Evolutionary conservation across 2,888 invertebrate species (phyloP).

Genomic region (Hydraecia micacea): DNA sequence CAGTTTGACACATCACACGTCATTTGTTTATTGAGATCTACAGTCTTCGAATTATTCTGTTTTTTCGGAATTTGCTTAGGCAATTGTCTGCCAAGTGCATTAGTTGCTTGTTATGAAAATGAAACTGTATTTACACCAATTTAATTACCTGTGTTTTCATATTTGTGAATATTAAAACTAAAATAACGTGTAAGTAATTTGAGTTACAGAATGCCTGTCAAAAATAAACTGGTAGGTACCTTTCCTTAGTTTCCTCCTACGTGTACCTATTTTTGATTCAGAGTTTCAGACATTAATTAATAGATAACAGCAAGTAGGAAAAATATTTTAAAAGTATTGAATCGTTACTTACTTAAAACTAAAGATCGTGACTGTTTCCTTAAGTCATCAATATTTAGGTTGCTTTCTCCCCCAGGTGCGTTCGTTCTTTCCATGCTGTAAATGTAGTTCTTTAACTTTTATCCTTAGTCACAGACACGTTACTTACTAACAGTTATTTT

Average conservation of each 20-base stretch:
- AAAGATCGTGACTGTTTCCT: not conserved
- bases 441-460: not conserved
- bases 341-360: not conserved
- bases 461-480: not conserved
- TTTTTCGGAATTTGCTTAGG: slow-evolving; percentile 10
- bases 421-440: not conserved
- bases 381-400: not conserved
- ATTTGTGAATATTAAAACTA: slow-evolving; percentile 24
- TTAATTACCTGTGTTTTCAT: slow-evolving; percentile 1
- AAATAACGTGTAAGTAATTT: slow-evolving; percentile 4
- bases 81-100: slow-evolving; percentile 32
- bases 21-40: slow-evolving; percentile 18
- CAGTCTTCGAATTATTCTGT: slow-evolving; percentile 21
- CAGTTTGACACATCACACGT: slow-evolving; percentile 31
- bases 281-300: not conserved
- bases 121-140: slow-evolving; percentile 23
- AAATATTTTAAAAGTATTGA: not conserved
- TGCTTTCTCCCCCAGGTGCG: not conserved
- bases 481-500: not conserved
- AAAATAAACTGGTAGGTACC: not conserved
- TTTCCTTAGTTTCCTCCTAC: not conserved
- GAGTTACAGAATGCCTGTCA: not conserved
- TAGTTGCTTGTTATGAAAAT: slow-evolving; percentile 38
- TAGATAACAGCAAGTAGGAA: not conserved
- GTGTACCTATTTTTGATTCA: not conserved